Evolutionary conservation across 1,140 invertebrate species (phyloP).

Genomic region (Pseudomyrmex gracilis): DNA sequence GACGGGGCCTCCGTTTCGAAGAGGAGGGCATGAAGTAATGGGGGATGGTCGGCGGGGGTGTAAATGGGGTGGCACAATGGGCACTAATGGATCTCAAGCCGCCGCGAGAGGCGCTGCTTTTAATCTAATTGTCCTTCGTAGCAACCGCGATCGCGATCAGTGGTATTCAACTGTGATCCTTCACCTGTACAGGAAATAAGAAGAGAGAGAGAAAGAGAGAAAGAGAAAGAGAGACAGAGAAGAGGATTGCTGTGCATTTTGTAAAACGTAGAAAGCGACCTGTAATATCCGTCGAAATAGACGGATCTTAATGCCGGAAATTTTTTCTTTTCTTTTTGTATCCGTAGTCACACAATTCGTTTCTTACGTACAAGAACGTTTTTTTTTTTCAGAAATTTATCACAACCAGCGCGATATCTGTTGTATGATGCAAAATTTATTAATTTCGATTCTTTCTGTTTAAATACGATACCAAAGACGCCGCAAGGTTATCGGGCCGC

Average conservation of each 20-base stretch:
- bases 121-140: conserved; percentile 86
- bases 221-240: too few relatives aligned
- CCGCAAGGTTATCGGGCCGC: conserved; percentile 18
- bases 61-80: conserved; percentile 85
- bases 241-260: neutral
- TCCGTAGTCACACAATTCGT: neutral
- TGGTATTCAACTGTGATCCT: conserved; percentile 77
- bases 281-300: conserved; percentile 19
- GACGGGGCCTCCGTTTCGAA: conserved; percentile 79
- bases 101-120: conserved; percentile 86
- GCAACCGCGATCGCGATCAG: conserved; percentile 79
- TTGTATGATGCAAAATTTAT: too few relatives aligned
- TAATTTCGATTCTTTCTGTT: too few relatives aligned
- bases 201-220: too few relatives aligned
- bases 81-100: conserved; percentile 86
- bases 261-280: conserved; percentile 2
- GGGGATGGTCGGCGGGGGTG: conserved; percentile 79
- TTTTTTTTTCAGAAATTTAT: too few relatives aligned
- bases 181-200: conserved; percentile 33
- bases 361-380: neutral
- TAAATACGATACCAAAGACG: neutral
- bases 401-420: too few relatives aligned
- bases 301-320: conserved; percentile 1
- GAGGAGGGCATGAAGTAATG: conserved; percentile 71
- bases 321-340: neutral